phyloP scores from a whole-genome alignment of 2,113 vertebrate genomes.

The Salvator merianae region DNA sequence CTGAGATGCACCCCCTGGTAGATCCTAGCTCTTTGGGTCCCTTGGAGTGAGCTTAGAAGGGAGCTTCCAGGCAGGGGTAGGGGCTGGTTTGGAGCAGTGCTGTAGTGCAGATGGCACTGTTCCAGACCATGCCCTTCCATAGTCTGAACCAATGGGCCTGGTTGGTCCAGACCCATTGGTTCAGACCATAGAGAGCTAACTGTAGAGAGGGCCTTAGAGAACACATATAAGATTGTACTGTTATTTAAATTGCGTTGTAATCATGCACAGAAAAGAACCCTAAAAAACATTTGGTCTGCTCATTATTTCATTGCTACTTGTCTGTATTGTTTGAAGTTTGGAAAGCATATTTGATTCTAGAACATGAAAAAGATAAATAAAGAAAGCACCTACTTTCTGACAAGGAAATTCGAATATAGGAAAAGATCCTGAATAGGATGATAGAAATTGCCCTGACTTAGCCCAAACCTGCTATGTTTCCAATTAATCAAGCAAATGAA shows the following conservation, averaged over 20 bases:
- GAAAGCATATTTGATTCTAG: background rate
- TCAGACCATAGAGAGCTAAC: no score
- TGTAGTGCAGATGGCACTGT: no score
- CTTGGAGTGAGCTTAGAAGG: no score
- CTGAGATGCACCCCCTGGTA: no score
- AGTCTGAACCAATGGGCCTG: no score
- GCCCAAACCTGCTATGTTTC: slow-evolving; percentile 36
- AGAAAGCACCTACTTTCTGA: slow-evolving; percentile 4
- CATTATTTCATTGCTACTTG: slow-evolving; percentile 44
- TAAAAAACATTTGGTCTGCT: slow-evolving; percentile 45
- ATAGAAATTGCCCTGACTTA: slow-evolving; percentile 9
- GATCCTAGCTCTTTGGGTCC: no score
- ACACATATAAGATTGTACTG: background rate
- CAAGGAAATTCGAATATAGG: slow-evolving; percentile 15
- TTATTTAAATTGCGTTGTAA: background rate
- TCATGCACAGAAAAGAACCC: slow-evolving; percentile 36
- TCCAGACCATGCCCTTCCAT: no score
- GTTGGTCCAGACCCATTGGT: no score
- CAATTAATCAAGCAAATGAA: slow-evolving; percentile 30
- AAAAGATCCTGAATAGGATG: slow-evolving; percentile 45
- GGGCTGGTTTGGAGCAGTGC: no score
- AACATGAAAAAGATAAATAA: background rate
- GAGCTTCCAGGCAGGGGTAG: no score
- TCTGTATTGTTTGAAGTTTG: slow-evolving; percentile 45
- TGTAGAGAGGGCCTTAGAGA: no score